A percentile compares a stretch with the other conserved stretches of the same genome.
These are phyloP conservation scores for Lochmaea crataegi DNA, from an alignment of 2,888 invertebrate genomes.

Conservation along the genomic window DNA sequence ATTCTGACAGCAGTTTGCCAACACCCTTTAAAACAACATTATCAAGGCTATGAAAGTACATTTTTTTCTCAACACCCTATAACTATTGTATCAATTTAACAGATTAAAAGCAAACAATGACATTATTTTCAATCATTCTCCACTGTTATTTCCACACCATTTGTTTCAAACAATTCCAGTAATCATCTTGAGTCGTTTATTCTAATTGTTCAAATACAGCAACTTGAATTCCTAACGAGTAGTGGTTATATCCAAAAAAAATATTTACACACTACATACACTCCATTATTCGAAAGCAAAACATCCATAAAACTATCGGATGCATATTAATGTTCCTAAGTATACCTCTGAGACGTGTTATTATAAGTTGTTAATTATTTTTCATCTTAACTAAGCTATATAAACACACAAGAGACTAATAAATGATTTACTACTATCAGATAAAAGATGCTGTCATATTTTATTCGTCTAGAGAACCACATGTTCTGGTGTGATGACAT, in stretches of 20 bases:
- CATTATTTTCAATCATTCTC: too few relatives aligned
- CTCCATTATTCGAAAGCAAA: background rate
- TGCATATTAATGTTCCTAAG: background rate
- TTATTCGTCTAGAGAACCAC: background rate
- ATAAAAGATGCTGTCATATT: slow-evolving; percentile 1
- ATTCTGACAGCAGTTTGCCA: too few relatives aligned
- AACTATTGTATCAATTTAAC: too few relatives aligned
- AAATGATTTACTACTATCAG: slow-evolving; percentile 1
- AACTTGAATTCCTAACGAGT: background rate
- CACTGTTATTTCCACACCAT: background rate
- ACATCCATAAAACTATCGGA: background rate
- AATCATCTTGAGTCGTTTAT: too few relatives aligned
- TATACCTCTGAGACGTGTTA: background rate
- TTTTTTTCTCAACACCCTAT: too few relatives aligned
- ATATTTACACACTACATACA: background rate
- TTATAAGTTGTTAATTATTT: background rate
- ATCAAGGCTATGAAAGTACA: too few relatives aligned
- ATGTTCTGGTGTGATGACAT: slow-evolving; percentile 8
- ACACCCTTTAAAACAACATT: too few relatives aligned
- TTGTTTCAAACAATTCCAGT: too few relatives aligned
- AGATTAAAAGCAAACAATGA: too few relatives aligned
- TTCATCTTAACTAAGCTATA: background rate
- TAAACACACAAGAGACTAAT: background rate
- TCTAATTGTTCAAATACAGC: background rate
- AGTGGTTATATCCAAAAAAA: background rate